Conservation (phyloP, 1,140 invertebrate genomes). For the Drosophila chauvacae region DNA sequence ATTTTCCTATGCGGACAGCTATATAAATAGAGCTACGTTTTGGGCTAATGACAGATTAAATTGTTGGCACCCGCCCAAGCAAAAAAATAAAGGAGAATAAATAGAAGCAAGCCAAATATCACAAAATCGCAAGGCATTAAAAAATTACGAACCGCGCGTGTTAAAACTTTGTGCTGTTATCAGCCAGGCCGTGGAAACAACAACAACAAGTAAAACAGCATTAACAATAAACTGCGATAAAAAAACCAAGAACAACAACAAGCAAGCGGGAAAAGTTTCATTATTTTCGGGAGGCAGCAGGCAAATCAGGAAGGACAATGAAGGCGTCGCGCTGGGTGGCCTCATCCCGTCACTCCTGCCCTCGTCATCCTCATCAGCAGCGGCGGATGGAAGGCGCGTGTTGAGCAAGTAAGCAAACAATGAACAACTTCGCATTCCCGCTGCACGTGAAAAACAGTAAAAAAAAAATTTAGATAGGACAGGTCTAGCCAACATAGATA, state of each 20-base stretch:
- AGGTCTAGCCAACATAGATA: neutral
- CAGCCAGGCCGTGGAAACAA: constrained; percentile 37
- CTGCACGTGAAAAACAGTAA: constrained; percentile 33
- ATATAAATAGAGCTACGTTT: constrained; percentile 66
- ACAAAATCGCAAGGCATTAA: constrained; percentile 25
- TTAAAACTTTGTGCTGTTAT: constrained; percentile 66
- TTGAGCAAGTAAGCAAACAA: constrained; percentile 80
- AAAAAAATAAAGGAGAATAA: constrained; percentile 20
- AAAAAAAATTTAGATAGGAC: constrained; percentile 2
- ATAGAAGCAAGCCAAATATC: constrained; percentile 21
- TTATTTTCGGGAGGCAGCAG: constrained; percentile 51
- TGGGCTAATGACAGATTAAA: constrained; percentile 76
- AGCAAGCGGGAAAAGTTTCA: constrained; percentile 54
- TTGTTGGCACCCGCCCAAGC: constrained; percentile 48
- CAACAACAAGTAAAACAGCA: constrained; percentile 48
- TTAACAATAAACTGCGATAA: constrained; percentile 71
- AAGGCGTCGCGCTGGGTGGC: constrained; percentile 42
- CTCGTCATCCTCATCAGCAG: constrained; percentile 13
- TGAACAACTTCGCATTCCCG: constrained; percentile 67
- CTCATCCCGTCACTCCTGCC: constrained; percentile 47
- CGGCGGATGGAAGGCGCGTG: constrained; percentile 52
- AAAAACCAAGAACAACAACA: constrained; percentile 59
- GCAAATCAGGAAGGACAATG: constrained; percentile 78
- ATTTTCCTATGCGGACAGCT: constrained; percentile 30
- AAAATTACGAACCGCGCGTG: constrained; percentile 67